Evolutionary conservation across 2,797 vertebrate species (phyloP), one percentile per base, ranked within the genome.

Genomic region (Enteromius argenteus): DNA sequence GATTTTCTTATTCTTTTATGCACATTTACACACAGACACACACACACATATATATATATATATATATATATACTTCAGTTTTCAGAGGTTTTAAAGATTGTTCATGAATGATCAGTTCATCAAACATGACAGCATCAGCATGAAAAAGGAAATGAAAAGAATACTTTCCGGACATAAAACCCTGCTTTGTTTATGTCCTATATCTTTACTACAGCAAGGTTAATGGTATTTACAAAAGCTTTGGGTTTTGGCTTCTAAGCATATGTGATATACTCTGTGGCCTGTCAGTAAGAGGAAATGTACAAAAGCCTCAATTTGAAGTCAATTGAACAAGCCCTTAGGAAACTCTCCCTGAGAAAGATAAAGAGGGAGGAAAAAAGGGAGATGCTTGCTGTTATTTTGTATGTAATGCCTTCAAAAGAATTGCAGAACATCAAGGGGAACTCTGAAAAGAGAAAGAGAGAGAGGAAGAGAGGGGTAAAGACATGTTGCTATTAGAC

Each of bases 401-500:
- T 77, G 49, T 84, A 69, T 84, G 81, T 58, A 84, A 69, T 56
- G 17, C 74, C 74, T 84, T 84, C 81, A 84, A 84, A 84, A 58
- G 81, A 68, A 77, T 37, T 32, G 23, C 13, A 30, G 73, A 77
- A 77, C 81, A 83, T 77, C 49, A 76, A 76, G 64, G 46, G 68
- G 46, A 49, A 56, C 37, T 75, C 42, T 77, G 49, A 76, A 69
- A 35, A 81, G 79, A 66, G 30, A 62, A 42, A 39, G 17, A 73
- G 72, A 69, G 15, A 51, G 9, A 14, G 19, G 10, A 17, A 7
- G 21, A 13, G 81, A 11, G 42, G 51, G 46, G 84, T 93, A 92
- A 93, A 94, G 90, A 92, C 93, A 62, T 39, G 60, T 51, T 83
- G 81, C 53, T 67, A 67, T 53, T 66, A 66, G 72, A 23, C 5